Percentiles rank a stretch among this genome's conserved stretches.
These are phyloP conservation scores for Palythoa grandis DNA, from an alignment of 92 coral and sea anemone species.

Conservation along the genomic window DNA sequence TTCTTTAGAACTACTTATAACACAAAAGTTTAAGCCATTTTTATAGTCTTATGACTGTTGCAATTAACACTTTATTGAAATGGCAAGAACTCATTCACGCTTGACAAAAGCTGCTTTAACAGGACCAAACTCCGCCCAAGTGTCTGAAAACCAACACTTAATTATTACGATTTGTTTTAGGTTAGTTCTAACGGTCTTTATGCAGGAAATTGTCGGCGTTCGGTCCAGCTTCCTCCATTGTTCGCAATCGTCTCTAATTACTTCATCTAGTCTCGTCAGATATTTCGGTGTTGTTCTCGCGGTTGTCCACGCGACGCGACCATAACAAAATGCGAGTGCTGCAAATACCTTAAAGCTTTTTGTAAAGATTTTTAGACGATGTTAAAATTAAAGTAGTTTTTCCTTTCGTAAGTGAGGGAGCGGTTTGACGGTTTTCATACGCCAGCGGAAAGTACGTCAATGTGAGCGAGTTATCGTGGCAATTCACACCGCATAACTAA, in stretches of 20 bases:
- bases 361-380: background rate
- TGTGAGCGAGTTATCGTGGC: background rate
- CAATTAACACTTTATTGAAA: constrained; percentile 43
- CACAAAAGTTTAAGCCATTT: constrained; percentile 31
- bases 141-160: constrained; percentile 16
- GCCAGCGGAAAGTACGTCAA: constrained; percentile 13
- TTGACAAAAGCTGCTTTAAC: constrained; percentile 1
- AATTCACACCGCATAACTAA: constrained; percentile 42
- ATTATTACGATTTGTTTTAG: constrained; percentile 33
- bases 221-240: background rate
- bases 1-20: constrained; percentile 1
- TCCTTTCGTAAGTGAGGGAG: background rate
- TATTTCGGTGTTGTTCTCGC: background rate
- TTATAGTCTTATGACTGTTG: constrained; percentile 27
- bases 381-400: background rate
- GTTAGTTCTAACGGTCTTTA: constrained; percentile 28
- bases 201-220: constrained; percentile 37
- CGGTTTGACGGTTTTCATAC: background rate
- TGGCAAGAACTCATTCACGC: constrained; percentile 11
- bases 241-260: constrained; percentile 19
- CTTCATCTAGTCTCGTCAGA: constrained; percentile 20
- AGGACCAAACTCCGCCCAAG: constrained; percentile 26
- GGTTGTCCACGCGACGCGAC: constrained; percentile 19
- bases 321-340: background rate
- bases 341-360: background rate